Conservation (phyloP, 2,113 vertebrate species). For the Muscicapa adusta region DNA sequence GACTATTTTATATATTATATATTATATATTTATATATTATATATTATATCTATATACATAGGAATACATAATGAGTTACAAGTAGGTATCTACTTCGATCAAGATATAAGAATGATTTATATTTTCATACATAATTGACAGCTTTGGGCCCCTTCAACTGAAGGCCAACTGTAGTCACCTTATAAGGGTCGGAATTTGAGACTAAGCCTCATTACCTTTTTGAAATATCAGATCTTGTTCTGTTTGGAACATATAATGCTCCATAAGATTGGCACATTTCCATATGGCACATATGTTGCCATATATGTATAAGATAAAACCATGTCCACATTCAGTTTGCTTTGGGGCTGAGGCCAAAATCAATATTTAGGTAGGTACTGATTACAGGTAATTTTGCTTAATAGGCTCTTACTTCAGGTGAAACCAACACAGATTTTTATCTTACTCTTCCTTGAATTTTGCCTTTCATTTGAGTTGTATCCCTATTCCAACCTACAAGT, state of each 20-base stretch:
- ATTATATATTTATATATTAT: background rate
- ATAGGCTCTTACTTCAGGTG: background rate
- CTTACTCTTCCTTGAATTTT: background rate
- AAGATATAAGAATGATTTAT: background rate
- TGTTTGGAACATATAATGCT: background rate
- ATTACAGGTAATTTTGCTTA: background rate
- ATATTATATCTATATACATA: background rate
- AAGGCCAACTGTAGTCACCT: background rate
- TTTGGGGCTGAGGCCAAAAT: background rate
- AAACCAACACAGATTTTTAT: background rate
- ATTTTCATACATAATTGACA: background rate
- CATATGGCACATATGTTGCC: background rate
- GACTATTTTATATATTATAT: background rate
- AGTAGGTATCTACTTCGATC: background rate
- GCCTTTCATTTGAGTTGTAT: background rate
- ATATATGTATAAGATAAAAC: background rate
- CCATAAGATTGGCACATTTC: background rate
- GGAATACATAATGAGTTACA: background rate
- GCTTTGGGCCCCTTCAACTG: background rate
- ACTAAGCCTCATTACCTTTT: background rate
- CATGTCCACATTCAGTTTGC: background rate
- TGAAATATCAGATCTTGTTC: background rate
- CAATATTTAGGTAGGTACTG: background rate
- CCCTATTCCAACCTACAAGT: background rate
- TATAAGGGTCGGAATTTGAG: background rate